These are phyloP conservation scores for Neodiprion virginianus DNA, from an alignment of 1,140 invertebrate genomes.

Conservation along the genomic window DNA sequence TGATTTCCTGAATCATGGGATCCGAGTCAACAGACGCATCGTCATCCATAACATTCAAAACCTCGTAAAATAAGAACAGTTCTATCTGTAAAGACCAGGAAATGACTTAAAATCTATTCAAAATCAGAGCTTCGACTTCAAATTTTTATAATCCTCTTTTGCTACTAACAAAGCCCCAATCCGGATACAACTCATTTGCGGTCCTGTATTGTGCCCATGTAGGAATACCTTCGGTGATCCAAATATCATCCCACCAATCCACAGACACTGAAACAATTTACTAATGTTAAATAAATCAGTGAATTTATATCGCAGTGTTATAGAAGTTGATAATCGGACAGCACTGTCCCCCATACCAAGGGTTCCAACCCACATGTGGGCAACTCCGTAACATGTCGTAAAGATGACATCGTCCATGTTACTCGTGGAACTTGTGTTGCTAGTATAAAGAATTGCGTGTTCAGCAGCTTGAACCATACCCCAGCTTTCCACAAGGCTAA, in stretches of 20 bases:
- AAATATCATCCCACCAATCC: constrained; percentile 93
- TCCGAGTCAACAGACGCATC: constrained; percentile 87
- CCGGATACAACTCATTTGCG: constrained; percentile 72
- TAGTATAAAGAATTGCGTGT: constrained; percentile 79
- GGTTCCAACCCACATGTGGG: constrained; percentile 93
- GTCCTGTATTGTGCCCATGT: constrained; percentile 86
- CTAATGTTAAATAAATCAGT: constrained; percentile 23
- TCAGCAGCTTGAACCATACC: constrained; percentile 86
- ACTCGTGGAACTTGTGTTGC: constrained; percentile 69
- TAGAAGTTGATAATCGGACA: neutral
- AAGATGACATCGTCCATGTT: constrained; percentile 82
- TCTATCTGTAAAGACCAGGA: constrained; percentile 58
- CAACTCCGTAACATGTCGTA: constrained; percentile 89
- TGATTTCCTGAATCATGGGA: constrained; percentile 84
- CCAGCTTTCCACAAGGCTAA: constrained; percentile 97
- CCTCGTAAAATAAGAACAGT: constrained; percentile 75
- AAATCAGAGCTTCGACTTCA: too few species aligned
- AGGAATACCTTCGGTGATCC: constrained; percentile 93
- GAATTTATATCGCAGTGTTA: constrained; percentile 10
- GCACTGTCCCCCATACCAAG: constrained; percentile 63
- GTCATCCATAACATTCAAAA: constrained; percentile 76
- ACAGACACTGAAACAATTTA: constrained; percentile 74
- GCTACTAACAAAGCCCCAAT: constrained; percentile 82
- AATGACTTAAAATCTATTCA: constrained; percentile 5
- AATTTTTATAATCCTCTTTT: constrained; percentile 12